phyloP scores from a whole-genome alignment of 2,888 invertebrate genomes.

The Xylota segnis region DNA sequence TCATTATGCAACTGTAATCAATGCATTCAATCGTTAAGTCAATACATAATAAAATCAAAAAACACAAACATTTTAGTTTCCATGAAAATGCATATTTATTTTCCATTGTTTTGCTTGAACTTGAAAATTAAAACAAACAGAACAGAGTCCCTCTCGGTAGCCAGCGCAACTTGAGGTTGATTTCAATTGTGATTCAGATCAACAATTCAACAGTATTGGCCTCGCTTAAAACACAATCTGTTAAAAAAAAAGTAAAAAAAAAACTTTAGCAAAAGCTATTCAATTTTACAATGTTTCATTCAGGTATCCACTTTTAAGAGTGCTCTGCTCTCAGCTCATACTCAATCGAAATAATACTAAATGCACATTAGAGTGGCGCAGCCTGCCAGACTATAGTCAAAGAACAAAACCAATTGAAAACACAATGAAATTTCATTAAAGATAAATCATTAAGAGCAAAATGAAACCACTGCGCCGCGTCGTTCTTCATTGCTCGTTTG shows the following conservation, averaged over 20 bases:
- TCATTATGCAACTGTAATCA: too few species aligned
- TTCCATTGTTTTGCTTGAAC: background rate
- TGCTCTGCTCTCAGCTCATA: background rate
- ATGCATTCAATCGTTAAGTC: background rate
- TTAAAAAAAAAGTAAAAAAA: too few species aligned
- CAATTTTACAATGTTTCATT: background rate
- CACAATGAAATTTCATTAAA: constrained; percentile 2
- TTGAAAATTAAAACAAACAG: background rate
- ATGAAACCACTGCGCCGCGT: background rate
- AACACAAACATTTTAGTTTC: too few species aligned
- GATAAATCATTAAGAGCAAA: constrained; percentile 1
- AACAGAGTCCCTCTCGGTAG: background rate
- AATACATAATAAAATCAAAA: background rate
- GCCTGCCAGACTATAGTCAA: background rate
- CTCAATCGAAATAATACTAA: background rate
- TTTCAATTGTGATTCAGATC: background rate
- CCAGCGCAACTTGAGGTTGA: background rate
- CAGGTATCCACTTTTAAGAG: background rate
- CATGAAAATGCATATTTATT: background rate
- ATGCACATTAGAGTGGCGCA: background rate
- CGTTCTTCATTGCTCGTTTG: constrained; percentile 13
- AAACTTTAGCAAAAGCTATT: too few species aligned
- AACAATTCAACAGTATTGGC: background rate
- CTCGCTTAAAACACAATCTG: too few species aligned
- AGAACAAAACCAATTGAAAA: background rate